A percentile compares a stretch with the other conserved stretches of the same genome.
These are phyloP conservation scores for Phyto melanocephala DNA, from an alignment of 2,888 invertebrate species.

Conservation along the genomic window DNA sequence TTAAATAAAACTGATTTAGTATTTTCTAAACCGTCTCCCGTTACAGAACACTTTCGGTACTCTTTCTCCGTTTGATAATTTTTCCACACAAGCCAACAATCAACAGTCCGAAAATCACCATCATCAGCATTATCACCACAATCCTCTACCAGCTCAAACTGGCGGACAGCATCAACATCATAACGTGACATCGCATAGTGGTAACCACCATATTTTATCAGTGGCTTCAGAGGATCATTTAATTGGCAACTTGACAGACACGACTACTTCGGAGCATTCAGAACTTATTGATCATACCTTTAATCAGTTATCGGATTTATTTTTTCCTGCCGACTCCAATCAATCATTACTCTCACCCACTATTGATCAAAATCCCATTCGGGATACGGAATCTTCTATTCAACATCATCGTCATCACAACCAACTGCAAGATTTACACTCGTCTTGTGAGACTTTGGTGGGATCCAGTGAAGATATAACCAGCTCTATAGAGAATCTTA, in stretches of 20 bases:
- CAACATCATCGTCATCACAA: constrained; percentile 64
- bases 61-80: constrained; percentile 78
- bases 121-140: constrained; percentile 71
- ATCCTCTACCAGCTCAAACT: constrained; percentile 63
- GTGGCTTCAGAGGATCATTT: constrained; percentile 73
- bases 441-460: constrained; percentile 70
- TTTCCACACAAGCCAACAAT: constrained; percentile 73
- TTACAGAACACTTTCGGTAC: constrained; percentile 79
- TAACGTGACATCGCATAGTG: constrained; percentile 28
- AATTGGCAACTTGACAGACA: constrained; percentile 73
- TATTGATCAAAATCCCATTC: constrained; percentile 63
- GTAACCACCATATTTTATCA: constrained; percentile 65
- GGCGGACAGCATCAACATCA: constrained; percentile 69
- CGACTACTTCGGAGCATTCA: constrained; percentile 71
- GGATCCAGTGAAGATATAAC: constrained; percentile 73
- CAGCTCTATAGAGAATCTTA: constrained; percentile 75
- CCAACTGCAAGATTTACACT: constrained; percentile 68
- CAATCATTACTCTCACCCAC: constrained; percentile 75
- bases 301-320: constrained; percentile 75
- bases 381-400: constrained; percentile 33
- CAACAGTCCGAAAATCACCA: constrained; percentile 71
- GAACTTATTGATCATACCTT: constrained; percentile 75
- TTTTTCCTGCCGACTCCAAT: constrained; percentile 78
- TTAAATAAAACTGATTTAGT: constrained; percentile 69
- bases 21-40: constrained; percentile 67